Conservation (phyloP, 2,888 invertebrate species). For the Caenorhabditis zanzibari region DNA sequence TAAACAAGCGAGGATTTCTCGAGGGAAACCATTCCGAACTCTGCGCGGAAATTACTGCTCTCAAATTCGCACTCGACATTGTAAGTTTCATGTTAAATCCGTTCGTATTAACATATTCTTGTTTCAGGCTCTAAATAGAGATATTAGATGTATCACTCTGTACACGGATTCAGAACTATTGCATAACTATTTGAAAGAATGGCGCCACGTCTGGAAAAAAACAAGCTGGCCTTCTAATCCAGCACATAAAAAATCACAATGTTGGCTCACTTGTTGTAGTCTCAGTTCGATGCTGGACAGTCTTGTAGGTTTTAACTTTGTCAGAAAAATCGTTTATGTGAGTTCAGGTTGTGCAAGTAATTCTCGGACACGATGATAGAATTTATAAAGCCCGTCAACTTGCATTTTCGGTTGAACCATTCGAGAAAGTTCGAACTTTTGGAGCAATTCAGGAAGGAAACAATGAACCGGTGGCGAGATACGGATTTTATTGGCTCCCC, state of each 20-base stretch:
- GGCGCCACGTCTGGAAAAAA: background rate
- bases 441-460: background rate
- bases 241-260: too few species aligned
- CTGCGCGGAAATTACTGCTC: background rate
- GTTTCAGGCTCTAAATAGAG: background rate
- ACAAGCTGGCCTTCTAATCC: background rate
- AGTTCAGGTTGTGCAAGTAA: background rate
- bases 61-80: background rate
- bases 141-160: background rate
- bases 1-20: background rate
- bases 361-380: background rate
- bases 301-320: background rate
- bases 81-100: background rate
- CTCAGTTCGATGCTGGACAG: background rate
- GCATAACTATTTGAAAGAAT: background rate
- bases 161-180: background rate
- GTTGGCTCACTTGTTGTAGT: background rate
- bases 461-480: background rate
- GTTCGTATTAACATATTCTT: background rate
- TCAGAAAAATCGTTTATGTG: too few species aligned
- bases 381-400: background rate
- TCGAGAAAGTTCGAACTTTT: background rate
- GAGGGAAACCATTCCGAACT: constrained; percentile 11
- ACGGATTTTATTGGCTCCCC: background rate
- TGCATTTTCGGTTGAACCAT: background rate